Evolutionary conservation across 2,113 vertebrate species (phyloP), one percentile per base, ranked within the genome.

Genomic region (Cercopithecus mona): DNA sequence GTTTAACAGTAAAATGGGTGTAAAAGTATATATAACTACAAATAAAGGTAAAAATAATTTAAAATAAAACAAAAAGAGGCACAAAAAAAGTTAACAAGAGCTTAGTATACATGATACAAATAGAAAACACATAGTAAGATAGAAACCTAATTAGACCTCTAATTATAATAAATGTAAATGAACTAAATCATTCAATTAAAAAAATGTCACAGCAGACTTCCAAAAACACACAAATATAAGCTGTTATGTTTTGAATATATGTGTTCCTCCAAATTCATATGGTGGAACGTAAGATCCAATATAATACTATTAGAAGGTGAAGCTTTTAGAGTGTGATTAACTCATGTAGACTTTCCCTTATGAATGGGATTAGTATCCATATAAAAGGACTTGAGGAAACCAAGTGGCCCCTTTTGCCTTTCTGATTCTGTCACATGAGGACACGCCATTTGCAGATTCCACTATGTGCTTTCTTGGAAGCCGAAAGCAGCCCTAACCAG

Each of bases 121-220:
- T 61, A 95, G 7, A 91, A 95, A 83, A 93, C 50, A 81, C 38
- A 95, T 14, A 70, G 20, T 80, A 93, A 80, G n/a, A 72, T 9
- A 94, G 14, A 83, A 81, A 90, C 14, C 30, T 76, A 89, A 59
- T 45, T 87, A 78, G 59, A 64, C 43, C 11, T 61, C 13, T 81
- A 30, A 91, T 91, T 88, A 91, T 6, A 94, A 91, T 91, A 96
- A 89, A 85, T 72, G 22, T 70, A 90, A 95, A 76, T 70, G 35
- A 4, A 2, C 2, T 76, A 87, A 86, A 50, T 68, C 27, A 88
- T 84, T 95, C 43, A 48, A 35, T 48, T 66, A 66, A 52, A 83
- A 79, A 17, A 79, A 85, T 75, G 27, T 81, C 38, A 86, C 40
- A 76, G n/a, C 75, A 92, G 27, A 88, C 35, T 79, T 57, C 9